Evolutionary conservation across 2,888 invertebrate genomes (phyloP), one percentile per base, ranked within the genome.

Genomic region (Amblyjoppa fuscipennis): DNA sequence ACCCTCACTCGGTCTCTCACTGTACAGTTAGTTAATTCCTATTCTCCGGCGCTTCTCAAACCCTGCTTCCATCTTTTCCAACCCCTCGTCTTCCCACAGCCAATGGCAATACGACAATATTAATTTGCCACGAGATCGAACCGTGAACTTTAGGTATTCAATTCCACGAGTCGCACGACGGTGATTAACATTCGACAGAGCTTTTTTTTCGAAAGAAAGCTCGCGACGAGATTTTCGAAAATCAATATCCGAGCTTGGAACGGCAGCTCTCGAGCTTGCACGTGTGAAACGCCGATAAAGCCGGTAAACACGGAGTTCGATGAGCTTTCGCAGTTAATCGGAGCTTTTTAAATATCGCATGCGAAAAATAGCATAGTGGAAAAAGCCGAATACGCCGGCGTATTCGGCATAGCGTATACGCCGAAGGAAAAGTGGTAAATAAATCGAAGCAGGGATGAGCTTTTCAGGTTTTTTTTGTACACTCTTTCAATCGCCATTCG

Each of bases 71-170:
- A 6, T n/a, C 51, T 16, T 31, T 7, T 2, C 20, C 49, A 7
- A 4, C 11, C n/a, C 31, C 70, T 70, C 31, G 31, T 20, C n/a
- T n/a, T 9, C 34, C 25, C n/a, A n/a, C 34, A 38, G n/a, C 11
- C n/a, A 45, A 45, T 45, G 69, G 13, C 69, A 45, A 31, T 53
- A 51, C 53, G 28, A n/a, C 31, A 9, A 4, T 34, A 70, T 70
- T 70, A 51, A 70, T 70, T 51, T 70, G 51, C 34, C 51, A 34
- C 25, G 51, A 70, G 51, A 70, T 70, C 31, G 34, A 53, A 51
- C 13, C n/a, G 31, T 34, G 53, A 70, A n/a, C 31, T 51, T 51
- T 53, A 7, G 13, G 70, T 7, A n/a, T 9, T 51, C 53, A 31
- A n/a, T 1, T 51, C 28, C 1, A 34, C 51, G 20, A 34, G 11